These are phyloP conservation scores for Ploceus nigricollis DNA, from an alignment of 2,113 vertebrate species.

Conservation along the genomic window DNA sequence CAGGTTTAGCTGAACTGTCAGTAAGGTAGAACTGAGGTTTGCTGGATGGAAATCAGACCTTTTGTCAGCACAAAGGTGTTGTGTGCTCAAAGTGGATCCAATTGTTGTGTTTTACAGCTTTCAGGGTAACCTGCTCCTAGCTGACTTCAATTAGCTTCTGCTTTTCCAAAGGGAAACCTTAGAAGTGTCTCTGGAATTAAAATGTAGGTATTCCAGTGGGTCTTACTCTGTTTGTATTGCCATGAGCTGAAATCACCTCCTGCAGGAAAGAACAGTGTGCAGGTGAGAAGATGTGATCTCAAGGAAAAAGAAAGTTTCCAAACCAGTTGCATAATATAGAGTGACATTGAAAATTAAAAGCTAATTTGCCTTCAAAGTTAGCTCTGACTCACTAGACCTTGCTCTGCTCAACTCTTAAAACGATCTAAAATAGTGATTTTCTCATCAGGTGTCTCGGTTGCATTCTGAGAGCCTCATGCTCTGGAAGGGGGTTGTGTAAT, in stretches of 20 bases:
- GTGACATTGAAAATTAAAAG: background rate
- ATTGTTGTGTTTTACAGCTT: background rate
- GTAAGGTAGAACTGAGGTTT: background rate
- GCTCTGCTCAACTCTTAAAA: background rate
- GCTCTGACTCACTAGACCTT: constrained; percentile 1
- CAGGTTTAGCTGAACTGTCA: background rate
- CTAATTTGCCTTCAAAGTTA: background rate
- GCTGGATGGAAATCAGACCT: background rate
- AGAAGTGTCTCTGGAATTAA: background rate
- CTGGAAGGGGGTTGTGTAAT: background rate
- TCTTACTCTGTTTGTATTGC: background rate
- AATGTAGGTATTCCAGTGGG: background rate
- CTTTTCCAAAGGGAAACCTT: background rate
- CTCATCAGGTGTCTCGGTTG: background rate
- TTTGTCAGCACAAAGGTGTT: background rate
- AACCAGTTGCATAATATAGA: background rate
- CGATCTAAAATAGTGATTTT: background rate
- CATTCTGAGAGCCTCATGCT: background rate
- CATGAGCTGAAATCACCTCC: background rate
- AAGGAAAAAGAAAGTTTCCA: constrained; percentile 3
- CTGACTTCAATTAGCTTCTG: background rate
- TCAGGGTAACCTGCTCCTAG: background rate
- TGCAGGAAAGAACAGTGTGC: background rate
- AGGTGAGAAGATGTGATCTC: background rate
- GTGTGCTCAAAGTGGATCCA: background rate